Percentiles rank a stretch among this genome's conserved stretches.
phyloP scores from a whole-genome alignment of 2,797 vertebrate genomes.

The Lutjanus campechanus region DNA sequence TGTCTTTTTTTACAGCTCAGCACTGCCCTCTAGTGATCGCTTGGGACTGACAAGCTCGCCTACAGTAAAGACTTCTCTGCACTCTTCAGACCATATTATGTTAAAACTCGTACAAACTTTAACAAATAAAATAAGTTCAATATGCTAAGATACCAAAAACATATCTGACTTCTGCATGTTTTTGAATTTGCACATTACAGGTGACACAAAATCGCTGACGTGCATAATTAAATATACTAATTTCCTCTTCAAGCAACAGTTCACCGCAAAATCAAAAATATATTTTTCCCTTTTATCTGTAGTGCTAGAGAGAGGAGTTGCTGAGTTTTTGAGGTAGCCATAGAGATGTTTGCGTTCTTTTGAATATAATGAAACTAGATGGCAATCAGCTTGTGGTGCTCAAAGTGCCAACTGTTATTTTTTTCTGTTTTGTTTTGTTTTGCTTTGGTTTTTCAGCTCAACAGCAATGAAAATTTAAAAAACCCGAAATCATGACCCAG shows the following conservation, averaged over 20 bases:
- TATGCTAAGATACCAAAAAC: not conserved
- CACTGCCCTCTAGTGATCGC: conserved; percentile 59
- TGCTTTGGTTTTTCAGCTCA: too few species aligned
- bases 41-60: not conserved
- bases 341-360: too few species aligned
- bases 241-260: not conserved
- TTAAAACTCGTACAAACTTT: not conserved
- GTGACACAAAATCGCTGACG: not conserved
- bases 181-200: not conserved
- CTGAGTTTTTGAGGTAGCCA: too few species aligned
- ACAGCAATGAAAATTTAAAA: too few species aligned
- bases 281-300: too few species aligned
- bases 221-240: not conserved
- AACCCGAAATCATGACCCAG: too few species aligned
- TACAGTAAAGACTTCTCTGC: not conserved
- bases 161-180: not conserved
- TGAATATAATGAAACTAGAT: too few species aligned
- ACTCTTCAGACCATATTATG: not conserved
- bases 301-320: too few species aligned
- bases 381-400: too few species aligned
- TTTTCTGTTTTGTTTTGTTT: too few species aligned
- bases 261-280: too few species aligned
- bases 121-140: not conserved
- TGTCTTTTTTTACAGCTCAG: conserved; percentile 10
- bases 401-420: too few species aligned